Evolutionary conservation across 2,888 invertebrate genomes (phyloP), one percentile per base, ranked within the genome.

Genomic region (Griposia aprilina): DNA sequence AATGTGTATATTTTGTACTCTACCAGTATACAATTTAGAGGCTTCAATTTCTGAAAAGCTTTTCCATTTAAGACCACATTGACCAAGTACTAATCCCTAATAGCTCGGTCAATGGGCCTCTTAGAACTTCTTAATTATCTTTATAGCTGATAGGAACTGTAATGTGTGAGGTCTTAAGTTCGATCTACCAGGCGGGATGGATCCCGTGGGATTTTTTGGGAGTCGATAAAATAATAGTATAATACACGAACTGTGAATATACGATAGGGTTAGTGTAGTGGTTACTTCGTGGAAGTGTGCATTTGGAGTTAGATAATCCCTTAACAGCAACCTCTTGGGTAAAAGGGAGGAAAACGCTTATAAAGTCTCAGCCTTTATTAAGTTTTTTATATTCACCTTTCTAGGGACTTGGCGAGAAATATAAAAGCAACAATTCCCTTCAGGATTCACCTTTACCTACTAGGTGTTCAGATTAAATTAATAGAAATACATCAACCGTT

Each of bases 371-470:
- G 59, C 74, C 74, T 78, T 85, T 82, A 85, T 82, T 71, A 78
- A 78, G 73, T 78, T 85, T 77, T 81, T 84, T 78, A 81, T 85
- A 71, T 82, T 78, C 62, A 70, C 63, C 45, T 78, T 60, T 73
- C 55, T 1, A 57, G 76, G 60, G 82, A 78, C 11, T 23, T 69
- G 36, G 15, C 52, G 59, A 70, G 48, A 20, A 81, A 77, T 74
- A 74, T 83, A 70, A 76, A 60, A 68, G 50, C 67, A 36, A 80
- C 60, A 60, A 74, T 74, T 74, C 74, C 26, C 45, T 67, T 17
- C 50, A 57, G 76, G 5, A 15, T 45, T 62, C 48, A 68, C 50
- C 50, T 70, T 66, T 63, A 55, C n/a, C 41, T 57, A 57, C 60
- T 62, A 63, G 13, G 60, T 74, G 62, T 36, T 60, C 26, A 59